Percentiles rank a stretch among this genome's conserved stretches.
These are phyloP conservation scores for Carollia perspicillata DNA, from an alignment of 2,113 vertebrate genomes.

Conservation along the genomic window DNA sequence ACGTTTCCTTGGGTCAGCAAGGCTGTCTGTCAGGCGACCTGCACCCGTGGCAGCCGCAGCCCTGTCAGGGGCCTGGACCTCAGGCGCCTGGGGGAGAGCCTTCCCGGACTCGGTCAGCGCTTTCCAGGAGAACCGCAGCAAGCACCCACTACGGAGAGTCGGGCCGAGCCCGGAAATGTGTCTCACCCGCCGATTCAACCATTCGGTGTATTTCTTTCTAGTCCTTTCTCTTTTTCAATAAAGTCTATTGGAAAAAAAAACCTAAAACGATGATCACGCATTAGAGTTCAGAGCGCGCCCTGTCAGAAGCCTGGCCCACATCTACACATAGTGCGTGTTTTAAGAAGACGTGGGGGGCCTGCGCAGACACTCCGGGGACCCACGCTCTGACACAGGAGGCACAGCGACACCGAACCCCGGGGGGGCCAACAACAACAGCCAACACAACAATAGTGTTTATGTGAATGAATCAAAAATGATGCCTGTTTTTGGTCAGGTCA, in stretches of 20 bases:
- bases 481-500: no score
- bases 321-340: background rate
- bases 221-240: background rate
- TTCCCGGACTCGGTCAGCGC: background rate
- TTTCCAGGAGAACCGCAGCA: background rate
- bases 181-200: background rate
- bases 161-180: background rate
- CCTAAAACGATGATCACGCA: background rate
- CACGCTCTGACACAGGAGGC: background rate
- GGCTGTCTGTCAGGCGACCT: background rate
- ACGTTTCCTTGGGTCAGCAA: background rate
- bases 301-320: background rate
- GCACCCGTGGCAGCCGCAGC: background rate
- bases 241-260: background rate
- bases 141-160: background rate
- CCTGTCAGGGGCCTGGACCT: no score
- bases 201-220: background rate
- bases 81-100: background rate
- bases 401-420: fast-evolving
- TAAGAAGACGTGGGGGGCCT: background rate
- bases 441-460: no score
- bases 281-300: background rate
- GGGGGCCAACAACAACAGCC: background rate
- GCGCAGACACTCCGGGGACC: background rate
- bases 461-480: no score